Percentiles rank a stretch among this genome's conserved stretches.
Conservation (phyloP, 2,113 vertebrate species). For the Micronycteris hirsuta region DNA sequence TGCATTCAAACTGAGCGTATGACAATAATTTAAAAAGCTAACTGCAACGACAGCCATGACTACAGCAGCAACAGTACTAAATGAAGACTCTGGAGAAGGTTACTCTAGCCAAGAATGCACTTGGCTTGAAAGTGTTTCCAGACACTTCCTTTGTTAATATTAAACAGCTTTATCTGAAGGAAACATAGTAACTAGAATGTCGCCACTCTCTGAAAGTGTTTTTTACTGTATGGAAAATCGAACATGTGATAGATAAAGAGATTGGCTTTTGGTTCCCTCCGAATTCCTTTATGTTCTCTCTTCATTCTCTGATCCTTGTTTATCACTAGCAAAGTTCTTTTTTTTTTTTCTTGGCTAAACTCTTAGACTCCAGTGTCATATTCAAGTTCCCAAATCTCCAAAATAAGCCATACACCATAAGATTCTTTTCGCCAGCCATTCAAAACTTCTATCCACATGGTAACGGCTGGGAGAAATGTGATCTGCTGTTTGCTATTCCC, state of each 20-base stretch:
- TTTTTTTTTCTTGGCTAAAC: neutral
- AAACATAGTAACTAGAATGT: neutral
- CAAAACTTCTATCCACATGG: neutral
- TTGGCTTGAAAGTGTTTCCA: neutral
- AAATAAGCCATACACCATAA: neutral
- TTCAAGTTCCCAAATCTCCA: neutral
- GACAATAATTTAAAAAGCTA: neutral
- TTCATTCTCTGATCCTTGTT: neutral
- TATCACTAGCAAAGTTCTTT: neutral
- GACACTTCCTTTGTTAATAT: slow-evolving; percentile 15
- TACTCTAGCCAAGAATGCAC: neutral
- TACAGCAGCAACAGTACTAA: neutral
- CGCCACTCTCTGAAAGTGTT: neutral
- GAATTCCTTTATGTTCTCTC: neutral
- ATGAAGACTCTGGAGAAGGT: neutral
- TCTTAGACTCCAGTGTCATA: neutral
- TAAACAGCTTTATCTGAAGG: neutral
- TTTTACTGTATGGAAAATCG: neutral
- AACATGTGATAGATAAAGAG: neutral
- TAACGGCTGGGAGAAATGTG: neutral
- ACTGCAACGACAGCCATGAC: neutral
- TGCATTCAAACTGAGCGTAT: neutral
- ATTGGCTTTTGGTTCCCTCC: neutral
- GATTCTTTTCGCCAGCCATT: slow-evolving; percentile 5
- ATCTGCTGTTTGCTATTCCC: neutral